Evolutionary conservation across 2,797 vertebrate species (phyloP).

Genomic region (Leontocebus nigricollis): DNA sequence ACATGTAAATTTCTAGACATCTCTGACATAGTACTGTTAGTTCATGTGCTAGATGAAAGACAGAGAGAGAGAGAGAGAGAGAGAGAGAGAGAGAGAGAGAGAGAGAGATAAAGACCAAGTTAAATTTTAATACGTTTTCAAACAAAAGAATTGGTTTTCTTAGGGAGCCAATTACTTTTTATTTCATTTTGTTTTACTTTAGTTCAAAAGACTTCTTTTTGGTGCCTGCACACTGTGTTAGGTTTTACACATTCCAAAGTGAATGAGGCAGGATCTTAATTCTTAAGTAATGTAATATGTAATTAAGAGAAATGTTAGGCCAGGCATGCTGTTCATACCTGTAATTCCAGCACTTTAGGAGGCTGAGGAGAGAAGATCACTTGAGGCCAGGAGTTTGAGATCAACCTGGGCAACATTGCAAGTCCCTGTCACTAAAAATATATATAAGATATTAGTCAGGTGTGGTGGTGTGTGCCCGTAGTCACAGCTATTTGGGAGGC

Average conservation of each 20-base stretch:
- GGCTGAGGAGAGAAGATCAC: not conserved
- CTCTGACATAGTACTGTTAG: not conserved
- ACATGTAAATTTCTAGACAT: not conserved
- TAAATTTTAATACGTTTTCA: conserved; percentile 45
- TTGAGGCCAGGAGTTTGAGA: not conserved
- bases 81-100: not conserved
- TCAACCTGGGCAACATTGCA: not conserved
- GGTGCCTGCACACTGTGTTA: not conserved
- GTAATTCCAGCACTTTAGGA: not conserved
- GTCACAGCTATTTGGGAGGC: not conserved
- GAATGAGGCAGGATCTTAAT: not conserved
- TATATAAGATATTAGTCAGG: not conserved
- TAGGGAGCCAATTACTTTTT: not conserved
- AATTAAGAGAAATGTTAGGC: not conserved
- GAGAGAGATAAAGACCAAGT: not conserved
- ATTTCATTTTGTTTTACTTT: not conserved
- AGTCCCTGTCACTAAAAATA: not conserved
- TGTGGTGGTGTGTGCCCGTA: not conserved
- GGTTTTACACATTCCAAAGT: not conserved
- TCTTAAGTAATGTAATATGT: not conserved
- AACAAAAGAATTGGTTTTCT: not conserved
- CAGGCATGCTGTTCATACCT: not conserved
- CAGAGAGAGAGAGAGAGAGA: not conserved
- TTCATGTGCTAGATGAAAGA: not conserved
- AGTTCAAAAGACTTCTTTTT: not conserved